Percentiles rank a stretch among this genome's conserved stretches.
phyloP scores from a whole-genome alignment of 2,888 invertebrate genomes.

The Melikaiella ostensackeni region DNA sequence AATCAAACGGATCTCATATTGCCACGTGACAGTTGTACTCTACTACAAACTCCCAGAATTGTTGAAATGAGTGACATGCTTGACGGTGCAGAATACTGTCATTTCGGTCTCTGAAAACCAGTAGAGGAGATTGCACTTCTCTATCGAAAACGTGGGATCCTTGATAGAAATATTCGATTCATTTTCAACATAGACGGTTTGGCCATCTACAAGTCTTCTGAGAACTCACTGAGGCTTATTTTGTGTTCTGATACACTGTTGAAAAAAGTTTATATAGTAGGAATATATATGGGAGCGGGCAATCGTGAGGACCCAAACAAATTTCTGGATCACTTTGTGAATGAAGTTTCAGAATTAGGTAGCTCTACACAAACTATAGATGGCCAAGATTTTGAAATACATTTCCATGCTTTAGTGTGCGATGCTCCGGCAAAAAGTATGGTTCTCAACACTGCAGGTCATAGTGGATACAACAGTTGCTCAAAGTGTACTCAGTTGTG shows the following conservation, averaged over 20 bases:
- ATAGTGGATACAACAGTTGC: not conserved
- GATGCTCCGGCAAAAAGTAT: not conserved
- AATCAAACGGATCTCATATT: not conserved
- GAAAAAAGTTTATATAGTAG: not conserved
- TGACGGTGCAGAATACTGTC: not conserved
- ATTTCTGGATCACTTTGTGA: not conserved
- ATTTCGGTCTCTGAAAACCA: not conserved
- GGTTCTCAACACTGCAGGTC: not conserved
- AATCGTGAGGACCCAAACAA: not conserved
- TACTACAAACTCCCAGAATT: not conserved
- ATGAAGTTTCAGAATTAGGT: not conserved
- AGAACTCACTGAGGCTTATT: constrained; percentile 6
- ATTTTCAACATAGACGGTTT: not conserved
- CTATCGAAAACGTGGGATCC: too few species aligned
- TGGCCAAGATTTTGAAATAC: not conserved
- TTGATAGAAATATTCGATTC: not conserved
- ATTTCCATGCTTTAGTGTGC: not conserved
- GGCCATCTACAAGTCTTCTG: not conserved
- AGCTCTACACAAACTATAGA: not conserved
- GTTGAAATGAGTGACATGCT: not conserved
- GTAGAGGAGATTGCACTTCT: too few species aligned
- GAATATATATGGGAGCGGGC: not conserved
- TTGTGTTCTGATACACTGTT: not conserved
- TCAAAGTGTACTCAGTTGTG: not conserved
- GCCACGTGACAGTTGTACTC: constrained; percentile 1